phyloP scores from a whole-genome alignment of 1,140 invertebrate species.

The Phymastichus coffea region DNA sequence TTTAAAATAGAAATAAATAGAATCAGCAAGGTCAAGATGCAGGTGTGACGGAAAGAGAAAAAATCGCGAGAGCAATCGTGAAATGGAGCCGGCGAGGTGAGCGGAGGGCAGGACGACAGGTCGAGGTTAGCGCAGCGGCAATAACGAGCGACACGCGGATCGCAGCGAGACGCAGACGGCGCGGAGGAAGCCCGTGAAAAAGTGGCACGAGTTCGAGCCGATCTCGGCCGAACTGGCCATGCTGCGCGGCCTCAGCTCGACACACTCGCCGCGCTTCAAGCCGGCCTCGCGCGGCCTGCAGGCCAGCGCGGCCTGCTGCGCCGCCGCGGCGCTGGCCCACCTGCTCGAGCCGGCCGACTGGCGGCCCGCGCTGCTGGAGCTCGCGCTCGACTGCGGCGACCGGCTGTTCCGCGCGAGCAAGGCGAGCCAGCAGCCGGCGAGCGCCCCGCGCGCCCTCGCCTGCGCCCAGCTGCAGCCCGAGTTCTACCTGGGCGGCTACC shows the following conservation, averaged over 20 bases:
- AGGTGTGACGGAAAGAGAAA: too few species aligned
- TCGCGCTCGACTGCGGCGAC: slow-evolving; percentile 40
- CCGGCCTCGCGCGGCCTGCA: slow-evolving; percentile 42
- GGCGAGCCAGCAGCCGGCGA: too few species aligned
- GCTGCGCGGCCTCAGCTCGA: slow-evolving; percentile 38
- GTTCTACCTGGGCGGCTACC: slow-evolving; percentile 43
- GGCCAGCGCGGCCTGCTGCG: slow-evolving; percentile 34
- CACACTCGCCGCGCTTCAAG: slow-evolving; percentile 38
- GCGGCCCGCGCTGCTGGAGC: slow-evolving; percentile 34
- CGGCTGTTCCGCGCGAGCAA: slow-evolving; percentile 39
- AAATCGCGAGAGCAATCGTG: too few species aligned
- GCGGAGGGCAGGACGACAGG: too few species aligned
- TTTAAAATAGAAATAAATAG: too few species aligned
- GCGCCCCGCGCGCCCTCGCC: slow-evolving; percentile 28
- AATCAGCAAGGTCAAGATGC: too few species aligned
- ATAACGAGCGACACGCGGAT: too few species aligned
- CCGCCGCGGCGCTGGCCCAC: slow-evolving; percentile 38
- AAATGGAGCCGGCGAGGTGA: too few species aligned
- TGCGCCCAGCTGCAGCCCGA: slow-evolving; percentile 37
- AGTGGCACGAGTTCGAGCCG: slow-evolving; percentile 42
- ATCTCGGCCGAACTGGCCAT: slow-evolving; percentile 32
- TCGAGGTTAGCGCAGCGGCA: too few species aligned
- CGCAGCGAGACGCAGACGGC: too few species aligned
- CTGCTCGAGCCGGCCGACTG: slow-evolving; percentile 40
- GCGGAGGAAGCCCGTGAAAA: neutral